These are phyloP conservation scores for Hyposmocoma kahamanoa DNA, from an alignment of 1,140 invertebrate species.

Conservation along the genomic window DNA sequence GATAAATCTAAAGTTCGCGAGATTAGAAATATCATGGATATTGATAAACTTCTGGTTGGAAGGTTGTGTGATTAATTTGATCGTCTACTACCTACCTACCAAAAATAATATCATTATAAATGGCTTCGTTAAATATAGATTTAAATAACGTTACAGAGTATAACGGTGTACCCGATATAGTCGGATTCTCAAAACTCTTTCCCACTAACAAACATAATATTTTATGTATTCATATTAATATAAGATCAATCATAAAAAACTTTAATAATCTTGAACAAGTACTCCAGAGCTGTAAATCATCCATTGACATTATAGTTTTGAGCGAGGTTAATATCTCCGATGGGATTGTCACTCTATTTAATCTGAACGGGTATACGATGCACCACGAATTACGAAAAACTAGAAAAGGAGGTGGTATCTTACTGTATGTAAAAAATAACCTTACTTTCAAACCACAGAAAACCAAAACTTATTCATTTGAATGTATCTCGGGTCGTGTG, in stretches of 20 bases:
- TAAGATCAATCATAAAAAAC: conserved; percentile 6
- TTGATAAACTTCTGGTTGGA: neutral
- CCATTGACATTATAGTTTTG: conserved; percentile 1
- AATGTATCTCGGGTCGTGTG: neutral
- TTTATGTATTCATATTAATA: neutral
- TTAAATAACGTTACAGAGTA: neutral
- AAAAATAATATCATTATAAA: neutral
- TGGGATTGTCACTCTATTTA: neutral
- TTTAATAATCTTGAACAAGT: neutral
- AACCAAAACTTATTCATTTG: neutral
- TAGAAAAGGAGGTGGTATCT: neutral
- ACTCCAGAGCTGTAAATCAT: neutral
- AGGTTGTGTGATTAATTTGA: neutral
- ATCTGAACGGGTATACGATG: neutral
- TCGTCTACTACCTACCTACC: neutral
- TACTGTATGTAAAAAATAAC: neutral
- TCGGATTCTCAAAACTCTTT: neutral
- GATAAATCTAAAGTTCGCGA: neutral
- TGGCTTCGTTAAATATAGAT: neutral
- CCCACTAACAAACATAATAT: neutral
- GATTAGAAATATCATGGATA: neutral
- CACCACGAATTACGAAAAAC: neutral
- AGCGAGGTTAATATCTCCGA: neutral
- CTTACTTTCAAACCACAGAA: neutral
- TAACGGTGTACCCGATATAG: neutral